These are phyloP conservation scores for Ricordea florida DNA, from an alignment of 92 coral and sea anemone genomes.

Conservation along the genomic window DNA sequence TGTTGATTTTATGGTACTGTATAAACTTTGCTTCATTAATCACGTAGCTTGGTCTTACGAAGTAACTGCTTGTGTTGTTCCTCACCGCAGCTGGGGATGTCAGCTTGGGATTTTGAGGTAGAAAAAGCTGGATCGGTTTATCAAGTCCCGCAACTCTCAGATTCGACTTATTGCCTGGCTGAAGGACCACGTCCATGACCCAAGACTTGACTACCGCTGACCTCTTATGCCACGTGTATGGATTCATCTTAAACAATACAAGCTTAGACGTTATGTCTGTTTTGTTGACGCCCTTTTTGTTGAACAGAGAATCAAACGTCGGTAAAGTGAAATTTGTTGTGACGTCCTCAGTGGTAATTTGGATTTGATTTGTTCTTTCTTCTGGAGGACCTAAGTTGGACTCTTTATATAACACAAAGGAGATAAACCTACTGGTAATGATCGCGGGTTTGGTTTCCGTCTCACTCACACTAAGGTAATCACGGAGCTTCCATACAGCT, in stretches of 20 bases:
- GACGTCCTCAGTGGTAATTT: background rate
- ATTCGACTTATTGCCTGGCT: background rate
- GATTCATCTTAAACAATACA: slow-evolving; percentile 47
- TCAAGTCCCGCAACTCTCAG: background rate
- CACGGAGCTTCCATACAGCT: slow-evolving; percentile 14
- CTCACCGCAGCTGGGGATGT: background rate
- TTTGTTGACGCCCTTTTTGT: background rate
- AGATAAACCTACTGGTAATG: background rate
- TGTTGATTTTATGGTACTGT: slow-evolving; percentile 6
- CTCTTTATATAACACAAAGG: slow-evolving; percentile 3
- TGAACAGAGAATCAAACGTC: background rate
- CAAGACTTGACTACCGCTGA: slow-evolving; percentile 18
- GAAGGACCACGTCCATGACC: slow-evolving; percentile 33
- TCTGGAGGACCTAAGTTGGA: too few species aligned
- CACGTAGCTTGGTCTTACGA: slow-evolving; percentile 16
- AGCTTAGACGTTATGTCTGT: slow-evolving; percentile 1
- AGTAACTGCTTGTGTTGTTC: background rate
- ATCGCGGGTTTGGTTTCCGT: background rate
- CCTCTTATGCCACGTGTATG: slow-evolving; percentile 72
- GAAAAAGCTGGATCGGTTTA: background rate
- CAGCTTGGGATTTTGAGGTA: background rate
- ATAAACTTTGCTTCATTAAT: slow-evolving; percentile 1
- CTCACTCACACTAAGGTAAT: background rate
- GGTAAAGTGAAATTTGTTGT: slow-evolving; percentile 3
- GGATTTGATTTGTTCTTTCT: too few species aligned